Base-by-base conservation (phyloP, 23 tunicate genomes). In the Styela plicata region DNA sequence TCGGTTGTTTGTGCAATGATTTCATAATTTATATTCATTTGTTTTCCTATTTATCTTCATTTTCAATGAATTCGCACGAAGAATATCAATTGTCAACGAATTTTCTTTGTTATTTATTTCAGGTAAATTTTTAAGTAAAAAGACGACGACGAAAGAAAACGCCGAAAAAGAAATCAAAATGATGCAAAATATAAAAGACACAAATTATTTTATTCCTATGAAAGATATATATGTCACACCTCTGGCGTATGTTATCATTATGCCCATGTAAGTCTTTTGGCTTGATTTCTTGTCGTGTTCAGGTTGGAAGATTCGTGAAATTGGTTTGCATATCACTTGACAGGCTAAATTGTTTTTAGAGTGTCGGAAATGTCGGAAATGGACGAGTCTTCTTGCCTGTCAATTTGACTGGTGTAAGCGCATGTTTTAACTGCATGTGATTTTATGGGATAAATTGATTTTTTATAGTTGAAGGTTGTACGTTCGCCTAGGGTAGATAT, bases 161-260 rank as follows among this genome's bases (percentile, higher is more conserved):
- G 85, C 82, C 19, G 85, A 82, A 35, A 70, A 44, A 27, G 85
- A 82, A 73, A 71, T 82, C 80, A 71, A 70, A 21, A 33, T 82
- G 36, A 24, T 82, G 63, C 32, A 68, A 70, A 34, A 30, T n/a
- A 29, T 82, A 26, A 61, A 82, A 28, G 53, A 53, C 21, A 33
- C 66, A n/a, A 52, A 36, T 23, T 28, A 25, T 52, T 76, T 76
- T 37, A 27, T 76, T 53, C 81, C 64, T 44, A 24, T 76, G 20
- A 44, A 76, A 52, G 81, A 76, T 1, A 53, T 3, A 0, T 76
- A 33, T 67, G 37, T 53, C 23, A 33, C 81, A 25, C 66, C 81
- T 44, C 67, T 37, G 22, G 64, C 65, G 10, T 53, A 76, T 29
- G 81, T 52, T 2, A 37, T 76, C 67, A 76, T 76, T 23, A 33